Evolutionary conservation across 2,797 vertebrate species (phyloP), one percentile per base, ranked within the genome.

Genomic region (Myotis daubentonii): DNA sequence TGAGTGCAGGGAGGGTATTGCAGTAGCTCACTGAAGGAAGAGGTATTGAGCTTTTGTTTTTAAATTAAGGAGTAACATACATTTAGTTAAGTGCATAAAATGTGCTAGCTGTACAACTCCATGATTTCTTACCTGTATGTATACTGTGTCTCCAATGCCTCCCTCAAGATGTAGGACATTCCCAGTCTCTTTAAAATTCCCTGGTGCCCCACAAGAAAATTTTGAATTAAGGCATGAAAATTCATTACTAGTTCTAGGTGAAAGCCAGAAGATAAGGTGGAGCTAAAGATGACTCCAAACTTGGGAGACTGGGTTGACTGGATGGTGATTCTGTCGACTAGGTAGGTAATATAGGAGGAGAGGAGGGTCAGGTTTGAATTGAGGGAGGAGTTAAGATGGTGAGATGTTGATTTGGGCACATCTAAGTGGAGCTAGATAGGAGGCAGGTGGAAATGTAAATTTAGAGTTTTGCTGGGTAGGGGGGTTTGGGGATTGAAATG

Each of bases 181-280:
- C 92, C 41, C 25, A 80, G 44, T 4, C 28, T 78, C 75, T 49
- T 79, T 70, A 83, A 89, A 79, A 79, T 82, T 87, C 28, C 62
- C 38, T 86, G 28, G 22, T 92, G n/a, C 20, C 71, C 38, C 65
- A 93, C 13, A 71, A 78, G 57, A 91, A 83, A 12, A 25, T 89
- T 38, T 93, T 65, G 53, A 82, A 86, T 65, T 47, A 41, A 87
- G 82, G 16, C 55, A 66, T 72, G 74, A 25, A 79, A 93, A 71
- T 71, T 78, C 16, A 66, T 49, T 85, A 66, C 51, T 81, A 62
- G 16, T 71, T 95, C 47, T 88, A 57, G 33, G 20, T 76, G 17
- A 74, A 84, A 95, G 78, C 25, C 88, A 85, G 86, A 92, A 92
- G 92, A 70, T 85, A 60, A 90, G 86, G 86, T 82, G 60, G 91